Percentiles rank a stretch among this genome's conserved stretches.
Conservation (phyloP, 2,113 vertebrate species). For the Baryphthengus martii region DNA sequence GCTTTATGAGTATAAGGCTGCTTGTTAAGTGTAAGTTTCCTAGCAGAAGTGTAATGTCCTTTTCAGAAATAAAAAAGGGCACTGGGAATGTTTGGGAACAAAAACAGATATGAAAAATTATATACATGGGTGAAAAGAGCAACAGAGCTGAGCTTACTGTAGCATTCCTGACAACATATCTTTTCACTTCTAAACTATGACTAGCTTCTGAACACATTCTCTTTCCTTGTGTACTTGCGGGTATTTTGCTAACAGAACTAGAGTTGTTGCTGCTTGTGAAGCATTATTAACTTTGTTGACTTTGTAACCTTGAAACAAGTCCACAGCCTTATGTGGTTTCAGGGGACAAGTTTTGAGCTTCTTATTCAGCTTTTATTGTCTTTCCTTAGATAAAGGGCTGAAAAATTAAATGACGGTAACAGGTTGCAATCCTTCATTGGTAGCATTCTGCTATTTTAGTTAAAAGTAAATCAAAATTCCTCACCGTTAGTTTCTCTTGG, state of each 20-base stretch:
- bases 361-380: not conserved
- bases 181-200: not conserved
- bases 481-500: not conserved
- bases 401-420: not conserved
- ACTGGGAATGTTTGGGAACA: not conserved
- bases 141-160: not conserved
- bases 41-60: not conserved
- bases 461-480: not conserved
- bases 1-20: not conserved
- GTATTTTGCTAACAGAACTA: constrained; percentile 14
- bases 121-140: not conserved
- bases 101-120: constrained; percentile 9
- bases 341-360: not conserved
- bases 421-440: not conserved
- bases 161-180: not conserved
- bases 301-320: not conserved
- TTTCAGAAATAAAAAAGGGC: not conserved
- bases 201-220: not conserved
- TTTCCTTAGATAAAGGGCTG: not conserved
- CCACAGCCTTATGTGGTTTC: not conserved
- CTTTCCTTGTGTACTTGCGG: not conserved
- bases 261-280: not conserved
- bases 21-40: not conserved
- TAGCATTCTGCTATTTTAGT: not conserved
- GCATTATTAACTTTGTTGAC: not conserved